Conservation (phyloP, 1,140 invertebrate species). For the Arion vulgaris region DNA sequence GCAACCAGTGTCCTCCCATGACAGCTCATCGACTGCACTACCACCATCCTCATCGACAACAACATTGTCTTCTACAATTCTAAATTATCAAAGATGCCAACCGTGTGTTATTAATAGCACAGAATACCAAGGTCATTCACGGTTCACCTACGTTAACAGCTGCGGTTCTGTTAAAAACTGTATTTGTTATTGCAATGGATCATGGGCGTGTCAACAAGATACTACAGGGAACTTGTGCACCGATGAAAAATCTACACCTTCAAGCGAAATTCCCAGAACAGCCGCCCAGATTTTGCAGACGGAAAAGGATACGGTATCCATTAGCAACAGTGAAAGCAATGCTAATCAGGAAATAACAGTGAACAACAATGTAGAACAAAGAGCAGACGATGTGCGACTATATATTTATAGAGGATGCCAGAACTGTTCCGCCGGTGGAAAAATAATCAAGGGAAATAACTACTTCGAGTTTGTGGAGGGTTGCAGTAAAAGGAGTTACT, state of each 20-base stretch:
- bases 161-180: constrained; percentile 52
- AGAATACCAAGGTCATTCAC: constrained; percentile 40
- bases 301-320: not conserved
- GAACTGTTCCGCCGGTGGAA: constrained; percentile 48
- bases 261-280: not conserved
- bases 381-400: not conserved
- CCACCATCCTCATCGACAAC: not conserved
- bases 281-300: not conserved
- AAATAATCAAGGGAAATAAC: constrained; percentile 49
- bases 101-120: not conserved
- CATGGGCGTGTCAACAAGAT: constrained; percentile 51
- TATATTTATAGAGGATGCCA: not conserved
- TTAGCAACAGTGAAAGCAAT: not conserved
- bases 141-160: constrained; percentile 47
- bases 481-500: constrained; percentile 44
- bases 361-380: not conserved
- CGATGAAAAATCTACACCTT: not conserved
- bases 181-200: constrained; percentile 53
- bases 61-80: not conserved
- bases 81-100: not conserved
- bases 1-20: not conserved
- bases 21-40: not conserved
- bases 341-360: not conserved
- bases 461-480: constrained; percentile 51
- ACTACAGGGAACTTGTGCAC: constrained; percentile 48